Conservation (phyloP, 2,113 vertebrate genomes). For the Tetrao urogallus region DNA sequence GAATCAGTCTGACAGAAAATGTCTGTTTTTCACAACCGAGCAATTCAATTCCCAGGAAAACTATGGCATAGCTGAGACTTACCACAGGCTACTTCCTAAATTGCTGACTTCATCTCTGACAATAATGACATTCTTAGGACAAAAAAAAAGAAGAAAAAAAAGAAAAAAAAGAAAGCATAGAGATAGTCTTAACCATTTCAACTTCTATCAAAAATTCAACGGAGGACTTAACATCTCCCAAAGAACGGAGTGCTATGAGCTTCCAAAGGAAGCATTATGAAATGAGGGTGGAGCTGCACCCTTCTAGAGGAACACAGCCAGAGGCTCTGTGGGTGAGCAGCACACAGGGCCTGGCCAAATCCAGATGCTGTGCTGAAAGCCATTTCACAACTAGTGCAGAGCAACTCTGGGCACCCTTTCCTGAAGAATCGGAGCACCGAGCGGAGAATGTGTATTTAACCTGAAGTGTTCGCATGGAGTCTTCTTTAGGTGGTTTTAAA, state of each 20-base stretch:
- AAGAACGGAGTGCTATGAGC: neutral
- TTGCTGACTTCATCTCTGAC: neutral
- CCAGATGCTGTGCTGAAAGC: neutral
- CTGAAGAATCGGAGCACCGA: neutral
- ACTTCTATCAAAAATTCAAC: neutral
- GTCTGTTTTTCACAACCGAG: neutral
- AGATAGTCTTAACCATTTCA: neutral
- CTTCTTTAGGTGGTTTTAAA: neutral
- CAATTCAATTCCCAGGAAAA: neutral
- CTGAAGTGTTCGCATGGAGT: neutral
- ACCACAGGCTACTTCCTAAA: neutral
- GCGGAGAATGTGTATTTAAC: neutral
- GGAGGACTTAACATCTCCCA: neutral
- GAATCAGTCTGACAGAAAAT: neutral
- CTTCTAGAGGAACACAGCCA: neutral
- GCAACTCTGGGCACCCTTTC: neutral
- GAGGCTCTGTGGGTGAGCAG: neutral
- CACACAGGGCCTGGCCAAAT: neutral
- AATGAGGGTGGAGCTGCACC: neutral
- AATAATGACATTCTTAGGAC: neutral
- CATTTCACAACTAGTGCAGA: neutral
- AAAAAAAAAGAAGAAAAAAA: neutral
- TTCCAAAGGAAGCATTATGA: neutral
- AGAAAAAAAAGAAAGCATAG: neutral
- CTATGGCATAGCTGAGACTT: neutral